A percentile compares a stretch with the other conserved stretches of the same genome.
phyloP scores from a whole-genome alignment of 2,797 vertebrate species.

The Mus spretus region DNA sequence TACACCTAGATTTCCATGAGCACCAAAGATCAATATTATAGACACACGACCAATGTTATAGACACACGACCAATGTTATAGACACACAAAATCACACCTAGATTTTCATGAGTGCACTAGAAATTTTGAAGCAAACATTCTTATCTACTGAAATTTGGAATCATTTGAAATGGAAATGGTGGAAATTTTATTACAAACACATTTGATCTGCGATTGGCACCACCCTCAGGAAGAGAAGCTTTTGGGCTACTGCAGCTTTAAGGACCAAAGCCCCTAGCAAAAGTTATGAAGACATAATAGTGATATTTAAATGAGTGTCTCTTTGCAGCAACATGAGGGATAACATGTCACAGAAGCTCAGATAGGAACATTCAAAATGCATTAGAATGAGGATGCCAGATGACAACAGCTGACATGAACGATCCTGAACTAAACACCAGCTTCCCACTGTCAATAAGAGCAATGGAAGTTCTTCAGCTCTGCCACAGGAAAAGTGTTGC shows the following conservation, averaged over 20 bases:
- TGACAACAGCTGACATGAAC: not conserved
- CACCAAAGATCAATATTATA: not conserved
- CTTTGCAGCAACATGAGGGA: not conserved
- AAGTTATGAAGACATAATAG: slow-evolving; percentile 24
- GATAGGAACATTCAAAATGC: slow-evolving; percentile 3
- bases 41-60: not conserved
- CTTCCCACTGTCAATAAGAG: not conserved
- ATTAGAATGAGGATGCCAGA: slow-evolving; percentile 1
- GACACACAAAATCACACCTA: not conserved
- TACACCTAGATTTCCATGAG: too few relatives aligned
- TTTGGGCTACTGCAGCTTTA: not conserved
- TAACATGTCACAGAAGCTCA: not conserved
- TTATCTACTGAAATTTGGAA: not conserved
- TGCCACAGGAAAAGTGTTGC: not conserved
- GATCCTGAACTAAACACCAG: not conserved
- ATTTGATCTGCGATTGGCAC: not conserved
- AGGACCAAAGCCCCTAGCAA: slow-evolving; percentile 46
- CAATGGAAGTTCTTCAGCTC: not conserved
- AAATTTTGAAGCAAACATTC: not conserved
- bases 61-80: not conserved
- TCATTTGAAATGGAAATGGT: slow-evolving; percentile 30
- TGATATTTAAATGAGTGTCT: slow-evolving; percentile 40
- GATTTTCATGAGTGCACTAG: not conserved
- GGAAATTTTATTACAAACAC: slow-evolving; percentile 43
- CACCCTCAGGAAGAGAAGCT: slow-evolving; percentile 14